Evolutionary conservation across 1,140 invertebrate species (phyloP).

Genomic region (Marisa cornuarietis): DNA sequence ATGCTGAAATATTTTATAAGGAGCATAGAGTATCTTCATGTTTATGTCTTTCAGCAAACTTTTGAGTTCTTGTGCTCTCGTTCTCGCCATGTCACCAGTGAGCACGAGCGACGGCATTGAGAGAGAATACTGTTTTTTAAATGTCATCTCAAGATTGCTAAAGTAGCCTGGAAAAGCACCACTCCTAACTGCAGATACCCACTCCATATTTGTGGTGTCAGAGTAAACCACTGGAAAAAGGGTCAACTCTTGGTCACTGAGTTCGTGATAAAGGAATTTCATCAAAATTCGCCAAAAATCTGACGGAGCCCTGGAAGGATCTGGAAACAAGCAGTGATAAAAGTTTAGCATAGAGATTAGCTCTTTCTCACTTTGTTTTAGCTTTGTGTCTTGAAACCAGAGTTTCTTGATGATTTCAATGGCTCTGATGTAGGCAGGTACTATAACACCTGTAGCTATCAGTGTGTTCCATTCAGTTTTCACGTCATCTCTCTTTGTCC

Average conservation of each 20-base stretch:
- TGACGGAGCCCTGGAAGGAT: neutral
- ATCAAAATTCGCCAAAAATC: conserved; percentile 26
- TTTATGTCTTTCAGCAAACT: neutral
- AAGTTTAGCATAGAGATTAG: neutral
- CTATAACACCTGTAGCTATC: conserved; percentile 43
- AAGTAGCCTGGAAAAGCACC: conserved; percentile 16
- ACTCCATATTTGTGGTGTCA: neutral
- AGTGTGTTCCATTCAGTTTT: conserved; percentile 51
- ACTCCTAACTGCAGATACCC: conserved; percentile 3
- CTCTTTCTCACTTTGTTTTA: neutral
- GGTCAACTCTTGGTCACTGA: neutral
- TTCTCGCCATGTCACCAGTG: neutral
- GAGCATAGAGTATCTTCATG: conserved; percentile 14
- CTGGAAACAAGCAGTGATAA: conserved; percentile 33
- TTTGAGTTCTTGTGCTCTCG: neutral
- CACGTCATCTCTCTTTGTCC: conserved; percentile 34
- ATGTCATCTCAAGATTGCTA: neutral
- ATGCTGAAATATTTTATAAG: neutral
- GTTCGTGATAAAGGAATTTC: conserved; percentile 3
- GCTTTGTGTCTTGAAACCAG: neutral
- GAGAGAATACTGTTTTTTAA: neutral
- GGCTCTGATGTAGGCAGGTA: conserved; percentile 42
- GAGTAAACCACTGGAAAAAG: conserved; percentile 17
- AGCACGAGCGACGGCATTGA: neutral
- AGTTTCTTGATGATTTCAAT: conserved; percentile 26